These are phyloP conservation scores for Apogon hyalosoma DNA, from an alignment of 2,797 vertebrate species.

Conservation along the genomic window DNA sequence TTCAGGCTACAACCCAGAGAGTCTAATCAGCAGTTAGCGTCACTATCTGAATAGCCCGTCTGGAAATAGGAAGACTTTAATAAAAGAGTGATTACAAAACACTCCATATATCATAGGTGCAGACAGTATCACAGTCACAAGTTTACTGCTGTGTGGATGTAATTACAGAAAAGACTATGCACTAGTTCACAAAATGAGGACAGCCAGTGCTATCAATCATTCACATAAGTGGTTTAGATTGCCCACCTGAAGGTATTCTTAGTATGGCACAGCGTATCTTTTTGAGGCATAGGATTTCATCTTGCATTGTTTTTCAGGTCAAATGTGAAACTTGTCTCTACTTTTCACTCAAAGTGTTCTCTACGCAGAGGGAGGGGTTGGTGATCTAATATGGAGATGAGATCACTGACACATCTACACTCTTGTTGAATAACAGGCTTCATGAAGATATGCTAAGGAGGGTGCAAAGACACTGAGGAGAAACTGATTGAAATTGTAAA, in stretches of 20 bases:
- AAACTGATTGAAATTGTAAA: background rate
- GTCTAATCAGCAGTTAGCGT: constrained; percentile 26
- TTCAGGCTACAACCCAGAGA: constrained; percentile 10
- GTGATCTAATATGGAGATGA: constrained; percentile 61
- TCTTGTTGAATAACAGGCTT: constrained; percentile 16
- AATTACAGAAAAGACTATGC: constrained; percentile 45
- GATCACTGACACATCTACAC: constrained; percentile 44
- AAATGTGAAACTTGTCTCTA: constrained; percentile 57
- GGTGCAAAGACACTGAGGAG: background rate
- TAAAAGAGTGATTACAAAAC: constrained; percentile 24
- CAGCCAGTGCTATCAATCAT: constrained; percentile 48
- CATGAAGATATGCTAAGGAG: constrained; percentile 21
- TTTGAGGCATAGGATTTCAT: constrained; percentile 57
- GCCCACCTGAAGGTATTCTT: constrained; percentile 64
- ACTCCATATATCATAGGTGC: constrained; percentile 10
- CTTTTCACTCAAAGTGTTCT: constrained; percentile 47
- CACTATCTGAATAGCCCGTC: constrained; percentile 19
- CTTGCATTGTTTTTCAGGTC: constrained; percentile 62
- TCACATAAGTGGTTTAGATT: constrained; percentile 43
- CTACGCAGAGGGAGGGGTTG: constrained; percentile 33
- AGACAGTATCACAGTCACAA: background rate
- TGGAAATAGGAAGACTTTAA: constrained; percentile 15
- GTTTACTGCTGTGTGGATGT: constrained; percentile 34
- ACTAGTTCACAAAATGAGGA: constrained; percentile 62
- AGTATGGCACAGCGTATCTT: constrained; percentile 46